A percentile compares a stretch with the other conserved stretches of the same genome.
phyloP scores from a whole-genome alignment of 2,888 invertebrate genomes.

The Caenorhabditis parvicauda region DNA sequence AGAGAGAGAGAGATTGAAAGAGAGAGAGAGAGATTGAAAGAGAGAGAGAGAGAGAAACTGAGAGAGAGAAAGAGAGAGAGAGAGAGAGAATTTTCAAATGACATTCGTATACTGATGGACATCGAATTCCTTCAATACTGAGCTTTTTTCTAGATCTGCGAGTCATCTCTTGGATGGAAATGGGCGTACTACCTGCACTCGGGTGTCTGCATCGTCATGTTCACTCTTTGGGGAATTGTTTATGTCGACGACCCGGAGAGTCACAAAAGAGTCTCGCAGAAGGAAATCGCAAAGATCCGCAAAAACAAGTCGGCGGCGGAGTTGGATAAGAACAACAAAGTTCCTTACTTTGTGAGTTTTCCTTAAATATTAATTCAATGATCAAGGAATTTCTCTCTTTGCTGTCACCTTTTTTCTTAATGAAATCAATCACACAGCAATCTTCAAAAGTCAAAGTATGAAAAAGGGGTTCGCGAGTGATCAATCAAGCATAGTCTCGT shows the following conservation, averaged over 20 bases:
- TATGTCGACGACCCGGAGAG: slow-evolving; percentile 41
- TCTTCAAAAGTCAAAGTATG: too few species aligned
- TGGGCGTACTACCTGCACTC: slow-evolving; percentile 32
- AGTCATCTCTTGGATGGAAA: slow-evolving; percentile 27
- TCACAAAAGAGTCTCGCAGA: slow-evolving; percentile 24
- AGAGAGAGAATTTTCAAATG: too few species aligned
- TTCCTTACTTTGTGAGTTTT: slow-evolving; percentile 36
- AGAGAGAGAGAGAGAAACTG: too few species aligned
- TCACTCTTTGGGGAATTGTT: slow-evolving; percentile 34
- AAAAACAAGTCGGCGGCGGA: slow-evolving; percentile 40
- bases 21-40: too few species aligned
- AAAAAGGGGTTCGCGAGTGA: too few species aligned
- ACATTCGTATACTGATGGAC: too few species aligned
- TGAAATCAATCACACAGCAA: too few species aligned
- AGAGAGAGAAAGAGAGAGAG: too few species aligned
- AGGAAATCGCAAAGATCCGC: slow-evolving; percentile 38
- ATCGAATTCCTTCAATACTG: too few species aligned
- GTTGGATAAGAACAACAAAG: slow-evolving; percentile 27
- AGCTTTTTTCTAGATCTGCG: too few species aligned
- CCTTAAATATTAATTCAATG: neutral
- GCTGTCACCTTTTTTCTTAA: neutral
- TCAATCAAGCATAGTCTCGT: too few species aligned
- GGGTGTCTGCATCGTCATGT: slow-evolving; percentile 26
- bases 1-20: too few species aligned
- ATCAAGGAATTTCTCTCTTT: neutral